Conservation (phyloP, 2,888 invertebrate genomes). For the Drosophila pseudotakahashii region DNA sequence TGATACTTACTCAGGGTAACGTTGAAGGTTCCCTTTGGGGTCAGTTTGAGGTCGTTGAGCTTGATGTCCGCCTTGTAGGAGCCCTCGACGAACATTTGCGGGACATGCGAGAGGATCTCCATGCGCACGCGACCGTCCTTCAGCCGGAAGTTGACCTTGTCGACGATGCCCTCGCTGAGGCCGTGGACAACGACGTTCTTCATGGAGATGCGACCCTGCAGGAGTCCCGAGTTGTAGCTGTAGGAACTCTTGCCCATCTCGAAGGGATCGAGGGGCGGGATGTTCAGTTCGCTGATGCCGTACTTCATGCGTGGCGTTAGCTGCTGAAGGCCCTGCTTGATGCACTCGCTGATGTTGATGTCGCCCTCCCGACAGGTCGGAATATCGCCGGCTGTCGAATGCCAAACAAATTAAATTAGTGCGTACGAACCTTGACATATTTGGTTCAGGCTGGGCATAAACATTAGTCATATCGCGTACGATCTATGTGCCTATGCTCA, state of each 20-base stretch:
- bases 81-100: slow-evolving; percentile 86
- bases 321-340: slow-evolving; percentile 86
- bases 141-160: slow-evolving; percentile 85
- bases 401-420: slow-evolving; percentile 29
- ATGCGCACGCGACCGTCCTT: slow-evolving; percentile 85
- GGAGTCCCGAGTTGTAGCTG: slow-evolving; percentile 75
- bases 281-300: slow-evolving; percentile 81
- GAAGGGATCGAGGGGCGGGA: slow-evolving; percentile 83
- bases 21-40: slow-evolving; percentile 87
- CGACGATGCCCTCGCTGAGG: slow-evolving; percentile 85
- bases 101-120: slow-evolving; percentile 86
- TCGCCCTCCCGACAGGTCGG: slow-evolving; percentile 86
- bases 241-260: slow-evolving; percentile 75
- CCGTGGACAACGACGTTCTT: slow-evolving; percentile 86
- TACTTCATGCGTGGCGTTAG: slow-evolving; percentile 83
- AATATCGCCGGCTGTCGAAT: slow-evolving; percentile 82
- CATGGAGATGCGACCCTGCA: slow-evolving; percentile 82
- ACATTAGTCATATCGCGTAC: slow-evolving; percentile 38
- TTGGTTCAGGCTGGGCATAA: slow-evolving; percentile 14
- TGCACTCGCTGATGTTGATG: slow-evolving; percentile 86
- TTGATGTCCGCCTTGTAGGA: slow-evolving; percentile 87
- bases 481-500: slow-evolving; percentile 61
- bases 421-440: slow-evolving; percentile 61
- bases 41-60: slow-evolving; percentile 87
- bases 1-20: slow-evolving; percentile 86